phyloP scores from a whole-genome alignment of 2,888 invertebrate species.

The Liposcelis brunnea region DNA sequence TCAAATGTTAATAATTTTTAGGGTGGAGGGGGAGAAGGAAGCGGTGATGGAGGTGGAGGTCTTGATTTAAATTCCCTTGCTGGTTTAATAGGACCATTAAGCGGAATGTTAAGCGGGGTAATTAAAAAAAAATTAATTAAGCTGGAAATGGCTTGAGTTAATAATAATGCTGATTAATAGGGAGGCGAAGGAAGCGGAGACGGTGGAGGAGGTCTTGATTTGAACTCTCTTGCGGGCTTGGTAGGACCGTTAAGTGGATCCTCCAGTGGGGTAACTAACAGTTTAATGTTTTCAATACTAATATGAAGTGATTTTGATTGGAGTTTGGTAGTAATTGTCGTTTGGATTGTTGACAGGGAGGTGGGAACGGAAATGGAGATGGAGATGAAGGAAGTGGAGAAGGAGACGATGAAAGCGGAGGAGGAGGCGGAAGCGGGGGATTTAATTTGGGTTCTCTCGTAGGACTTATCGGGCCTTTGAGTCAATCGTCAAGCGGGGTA shows the following conservation, averaged over 20 bases:
- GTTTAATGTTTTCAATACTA: too few species aligned
- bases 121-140: too few species aligned
- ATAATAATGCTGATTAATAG: background rate
- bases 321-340: too few species aligned
- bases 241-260: background rate
- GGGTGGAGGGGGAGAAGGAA: background rate
- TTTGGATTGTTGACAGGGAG: too few species aligned
- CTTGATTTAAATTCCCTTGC: background rate
- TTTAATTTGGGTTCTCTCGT: background rate
- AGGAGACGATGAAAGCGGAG: background rate
- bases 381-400: too few species aligned
- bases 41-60: background rate
- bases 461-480: background rate
- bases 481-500: slow-evolving; percentile 3
- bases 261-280: slow-evolving; percentile 1
- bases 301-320: too few species aligned
- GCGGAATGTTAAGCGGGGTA: background rate
- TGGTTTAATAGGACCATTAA: background rate
- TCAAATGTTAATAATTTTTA: too few species aligned
- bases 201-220: background rate
- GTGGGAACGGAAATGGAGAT: too few species aligned
- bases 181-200: background rate
- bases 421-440: background rate
- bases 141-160: too few species aligned
- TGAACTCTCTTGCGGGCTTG: background rate